Conservation (phyloP, 2,113 vertebrate species). For the Barbus barbus region DNA sequence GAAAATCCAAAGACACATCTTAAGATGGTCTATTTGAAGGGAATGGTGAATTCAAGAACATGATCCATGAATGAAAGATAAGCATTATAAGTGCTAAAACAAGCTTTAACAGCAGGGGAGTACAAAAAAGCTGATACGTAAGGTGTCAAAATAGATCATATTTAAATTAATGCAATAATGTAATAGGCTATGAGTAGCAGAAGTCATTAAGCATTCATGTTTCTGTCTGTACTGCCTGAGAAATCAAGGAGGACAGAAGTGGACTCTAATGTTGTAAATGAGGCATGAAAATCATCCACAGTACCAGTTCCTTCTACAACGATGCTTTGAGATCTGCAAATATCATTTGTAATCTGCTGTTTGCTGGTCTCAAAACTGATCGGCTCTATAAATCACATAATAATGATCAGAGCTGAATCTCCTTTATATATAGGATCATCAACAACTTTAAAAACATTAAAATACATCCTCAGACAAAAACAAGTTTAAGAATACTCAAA, state of each 20-base stretch:
- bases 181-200: conserved; percentile 8
- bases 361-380: not conserved
- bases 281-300: not conserved
- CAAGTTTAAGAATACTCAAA: conserved; percentile 12
- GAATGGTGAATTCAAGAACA: not conserved
- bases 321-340: not conserved
- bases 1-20: not conserved
- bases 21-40: conserved; percentile 5
- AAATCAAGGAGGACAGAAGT: not conserved
- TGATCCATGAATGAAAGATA: not conserved
- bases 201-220: not conserved
- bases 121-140: conserved; percentile 2
- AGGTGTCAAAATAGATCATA: conserved; percentile 3
- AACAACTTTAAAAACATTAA: not conserved
- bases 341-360: not conserved
- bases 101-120: not conserved
- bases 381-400: not conserved
- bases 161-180: conserved; percentile 46
- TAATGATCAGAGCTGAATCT: not conserved
- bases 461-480: not conserved
- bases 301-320: not conserved
- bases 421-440: not conserved
- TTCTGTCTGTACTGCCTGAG: not conserved
- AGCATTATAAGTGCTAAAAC: not conserved
- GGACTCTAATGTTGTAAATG: not conserved